A percentile compares a stretch with the other conserved stretches of the same genome.
Evolutionary conservation across 2,797 vertebrate species (phyloP).

Genomic region (Coluber constrictor): DNA sequence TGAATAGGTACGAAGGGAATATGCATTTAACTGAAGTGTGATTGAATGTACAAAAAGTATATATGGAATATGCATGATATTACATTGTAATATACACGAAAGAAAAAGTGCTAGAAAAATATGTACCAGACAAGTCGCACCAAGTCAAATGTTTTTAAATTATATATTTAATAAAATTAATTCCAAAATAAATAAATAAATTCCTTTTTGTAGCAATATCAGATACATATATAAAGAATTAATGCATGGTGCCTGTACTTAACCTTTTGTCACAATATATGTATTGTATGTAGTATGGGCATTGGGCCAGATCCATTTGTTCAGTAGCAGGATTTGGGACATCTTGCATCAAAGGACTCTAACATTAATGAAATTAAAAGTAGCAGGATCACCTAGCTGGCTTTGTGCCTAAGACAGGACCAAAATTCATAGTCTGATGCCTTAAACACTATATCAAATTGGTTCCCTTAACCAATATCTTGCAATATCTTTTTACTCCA

Average conservation of each 20-base stretch:
- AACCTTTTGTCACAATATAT: not conserved
- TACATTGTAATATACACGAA: no score
- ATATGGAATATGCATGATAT: no score
- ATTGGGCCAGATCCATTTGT: not conserved
- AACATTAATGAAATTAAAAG: not conserved
- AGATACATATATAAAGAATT: not conserved
- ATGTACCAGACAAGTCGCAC: no score
- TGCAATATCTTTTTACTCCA: not conserved
- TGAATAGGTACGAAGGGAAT: no score
- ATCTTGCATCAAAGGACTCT: not conserved
- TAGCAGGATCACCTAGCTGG: not conserved
- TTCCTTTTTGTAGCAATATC: not conserved
- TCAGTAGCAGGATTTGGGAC: not conserved
- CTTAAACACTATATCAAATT: not conserved
- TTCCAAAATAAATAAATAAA: no score
- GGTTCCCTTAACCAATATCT: not conserved
- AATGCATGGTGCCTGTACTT: not conserved
- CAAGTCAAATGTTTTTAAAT: no score
- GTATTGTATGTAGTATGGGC: not conserved
- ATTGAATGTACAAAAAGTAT: no score
- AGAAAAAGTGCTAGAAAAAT: no score
- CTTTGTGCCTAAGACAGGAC: not conserved
- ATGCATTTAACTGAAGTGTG: no score
- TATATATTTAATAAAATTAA: no score
- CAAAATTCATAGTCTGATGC: not conserved